Base-by-base conservation (phyloP, 1,140 invertebrate species). In the Zaprionus inermis region DNA sequence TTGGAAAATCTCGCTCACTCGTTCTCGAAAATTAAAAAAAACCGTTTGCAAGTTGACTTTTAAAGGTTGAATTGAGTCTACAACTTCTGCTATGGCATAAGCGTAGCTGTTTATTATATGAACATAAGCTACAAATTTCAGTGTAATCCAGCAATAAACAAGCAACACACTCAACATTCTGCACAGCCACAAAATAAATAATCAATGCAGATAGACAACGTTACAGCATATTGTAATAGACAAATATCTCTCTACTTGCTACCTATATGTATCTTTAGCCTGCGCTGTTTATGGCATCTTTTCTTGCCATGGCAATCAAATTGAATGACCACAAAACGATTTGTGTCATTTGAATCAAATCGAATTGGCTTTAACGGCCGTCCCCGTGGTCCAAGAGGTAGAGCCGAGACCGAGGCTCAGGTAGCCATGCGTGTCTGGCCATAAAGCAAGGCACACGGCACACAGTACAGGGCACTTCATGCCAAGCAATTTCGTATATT, bases 331-430 rank as follows among this genome's bases (percentile, higher is more conserved):
- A 73, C 57, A 61, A 73, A 73, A 44, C 71, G 71, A 70, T 75
- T 75, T 75, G 67, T 75, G 72, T 70, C 72, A 68, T 65, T 81
- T 79, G 63, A 76, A 86, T 79, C 79, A 88, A 88, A 71, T 83
- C 68, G 66, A 81, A 77, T 88, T 79, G 64, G 30, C 46, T 72
- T 73, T 73, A 76, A 79, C 76, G 68, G 65, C 59, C 72, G 32
- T 22, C 32, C 63, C 61, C 72, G 57, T 76, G 75, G 38, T n/a
- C 24, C 24, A 28, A 28, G 5, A 32, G 30, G 30, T 32, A 32
- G 30, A 28, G 24, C 24, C 3, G 24, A 28, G 24, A 5, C 24
- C 24, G 24, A 28, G 24, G 3, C 38, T 38, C 79, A 78, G 36
- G 67, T 74, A 32, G 10, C 63, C n/a, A 46, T 16, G 54, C 74